These are phyloP conservation scores for Pentalonia nigronervosa DNA, from an alignment of 1,140 invertebrate species.

Conservation along the genomic window DNA sequence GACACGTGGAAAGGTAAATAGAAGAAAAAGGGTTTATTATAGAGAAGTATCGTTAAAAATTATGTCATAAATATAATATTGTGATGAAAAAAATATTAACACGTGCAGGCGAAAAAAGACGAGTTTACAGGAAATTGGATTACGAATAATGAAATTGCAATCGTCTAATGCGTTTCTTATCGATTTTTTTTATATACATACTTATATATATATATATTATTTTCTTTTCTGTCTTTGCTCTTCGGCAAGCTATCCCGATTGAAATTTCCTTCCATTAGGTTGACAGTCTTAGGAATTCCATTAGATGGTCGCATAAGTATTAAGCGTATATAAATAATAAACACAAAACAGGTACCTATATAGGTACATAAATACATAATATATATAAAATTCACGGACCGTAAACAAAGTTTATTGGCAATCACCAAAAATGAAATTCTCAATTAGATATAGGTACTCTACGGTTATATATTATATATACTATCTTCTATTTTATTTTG, in stretches of 20 bases:
- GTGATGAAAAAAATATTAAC: background rate
- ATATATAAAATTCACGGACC: background rate
- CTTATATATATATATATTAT: background rate
- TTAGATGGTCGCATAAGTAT: background rate
- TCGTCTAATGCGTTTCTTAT: conserved; percentile 8
- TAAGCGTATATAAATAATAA: background rate
- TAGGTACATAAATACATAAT: background rate
- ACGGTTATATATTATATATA: background rate
- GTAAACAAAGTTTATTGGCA: conserved; percentile 3
- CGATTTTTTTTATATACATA: background rate
- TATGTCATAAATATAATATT: background rate
- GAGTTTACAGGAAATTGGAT: conserved; percentile 12
- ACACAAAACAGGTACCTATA: background rate
- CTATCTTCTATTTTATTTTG: background rate
- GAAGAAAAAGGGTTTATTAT: background rate
- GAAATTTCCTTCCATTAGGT: background rate
- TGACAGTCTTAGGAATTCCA: background rate
- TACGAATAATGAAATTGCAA: background rate
- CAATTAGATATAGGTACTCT: background rate
- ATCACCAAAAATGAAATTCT: background rate
- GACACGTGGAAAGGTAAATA: background rate
- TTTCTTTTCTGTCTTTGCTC: background rate
- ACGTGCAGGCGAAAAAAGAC: background rate
- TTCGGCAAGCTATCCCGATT: background rate
- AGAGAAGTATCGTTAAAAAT: background rate